Percentiles rank a stretch among this genome's conserved stretches.
Conservation (phyloP, 1,140 invertebrate genomes). For the Pantala flavescens region DNA sequence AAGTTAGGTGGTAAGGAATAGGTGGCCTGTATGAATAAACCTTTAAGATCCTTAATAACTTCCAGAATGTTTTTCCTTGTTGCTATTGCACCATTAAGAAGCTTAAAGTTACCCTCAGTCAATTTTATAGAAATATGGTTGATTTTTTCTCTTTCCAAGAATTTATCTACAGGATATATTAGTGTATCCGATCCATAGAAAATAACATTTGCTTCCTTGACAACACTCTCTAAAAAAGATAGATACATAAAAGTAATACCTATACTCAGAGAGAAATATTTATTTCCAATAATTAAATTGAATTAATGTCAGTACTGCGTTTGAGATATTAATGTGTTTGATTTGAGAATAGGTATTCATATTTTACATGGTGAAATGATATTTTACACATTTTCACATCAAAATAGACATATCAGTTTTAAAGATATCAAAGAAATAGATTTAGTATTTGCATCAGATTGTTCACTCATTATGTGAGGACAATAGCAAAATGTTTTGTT, state of each 20-base stretch:
- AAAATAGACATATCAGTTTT: too few relatives aligned
- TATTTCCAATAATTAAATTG: too few relatives aligned
- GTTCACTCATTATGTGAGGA: too few relatives aligned
- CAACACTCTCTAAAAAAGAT: slow-evolving; percentile 41
- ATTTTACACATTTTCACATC: too few relatives aligned
- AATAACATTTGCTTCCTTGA: slow-evolving; percentile 62
- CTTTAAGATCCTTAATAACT: slow-evolving; percentile 65
- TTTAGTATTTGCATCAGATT: too few relatives aligned
- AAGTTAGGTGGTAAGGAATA: slow-evolving; percentile 65
- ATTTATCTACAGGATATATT: slow-evolving; percentile 65
- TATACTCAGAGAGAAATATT: too few relatives aligned
- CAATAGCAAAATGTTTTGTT: too few relatives aligned
- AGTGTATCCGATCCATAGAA: slow-evolving; percentile 55
- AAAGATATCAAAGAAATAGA: too few relatives aligned
- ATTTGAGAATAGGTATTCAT: too few relatives aligned
- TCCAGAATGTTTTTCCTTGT: slow-evolving; percentile 86
- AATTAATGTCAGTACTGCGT: too few relatives aligned
- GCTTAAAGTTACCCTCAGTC: slow-evolving; percentile 64
- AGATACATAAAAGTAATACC: slow-evolving; percentile 11
- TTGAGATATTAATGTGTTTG: too few relatives aligned
- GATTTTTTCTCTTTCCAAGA: slow-evolving; percentile 47
- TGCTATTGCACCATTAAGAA: slow-evolving; percentile 51
- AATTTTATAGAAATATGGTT: slow-evolving; percentile 42
- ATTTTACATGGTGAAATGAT: too few relatives aligned
- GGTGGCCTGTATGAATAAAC: slow-evolving; percentile 74